Evolutionary conservation across 1,140 invertebrate genomes (phyloP).

Genomic region (Trachelipus rathkii): DNA sequence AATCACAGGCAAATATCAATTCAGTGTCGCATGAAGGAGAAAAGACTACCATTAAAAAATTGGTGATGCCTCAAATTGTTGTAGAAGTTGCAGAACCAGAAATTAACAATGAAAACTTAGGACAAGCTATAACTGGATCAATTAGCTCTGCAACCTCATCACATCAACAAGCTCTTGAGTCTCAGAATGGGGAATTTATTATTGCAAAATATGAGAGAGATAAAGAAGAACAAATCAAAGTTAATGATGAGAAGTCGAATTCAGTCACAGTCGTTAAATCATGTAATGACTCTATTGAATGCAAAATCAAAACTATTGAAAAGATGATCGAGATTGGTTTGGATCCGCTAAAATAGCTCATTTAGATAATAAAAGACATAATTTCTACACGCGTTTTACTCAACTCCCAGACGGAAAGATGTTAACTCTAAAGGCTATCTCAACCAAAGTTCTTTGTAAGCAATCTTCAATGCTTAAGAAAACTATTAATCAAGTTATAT

Average conservation of each 20-base stretch:
- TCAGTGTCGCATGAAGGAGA: background rate
- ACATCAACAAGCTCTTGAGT: slow-evolving; percentile 35
- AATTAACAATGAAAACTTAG: slow-evolving; percentile 31
- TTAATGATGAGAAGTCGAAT: background rate
- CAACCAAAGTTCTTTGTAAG: too few relatives aligned
- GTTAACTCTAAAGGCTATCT: too few relatives aligned
- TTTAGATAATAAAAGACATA: too few relatives aligned
- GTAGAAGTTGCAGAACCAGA: slow-evolving; percentile 37
- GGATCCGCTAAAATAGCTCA: too few relatives aligned
- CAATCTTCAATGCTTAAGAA: too few relatives aligned
- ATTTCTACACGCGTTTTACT: too few relatives aligned
- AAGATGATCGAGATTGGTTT: too few relatives aligned
- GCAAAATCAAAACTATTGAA: too few relatives aligned
- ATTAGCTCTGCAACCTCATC: slow-evolving; percentile 29
- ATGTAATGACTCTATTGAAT: background rate
- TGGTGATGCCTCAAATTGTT: slow-evolving; percentile 33
- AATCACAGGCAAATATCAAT: too few relatives aligned
- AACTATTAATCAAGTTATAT: too few relatives aligned
- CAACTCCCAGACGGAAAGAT: too few relatives aligned
- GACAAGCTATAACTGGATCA: slow-evolving; percentile 28
- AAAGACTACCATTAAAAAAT: background rate
- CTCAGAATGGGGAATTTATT: slow-evolving; percentile 25
- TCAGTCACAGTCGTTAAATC: background rate
- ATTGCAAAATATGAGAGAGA: background rate
- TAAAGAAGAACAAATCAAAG: slow-evolving; percentile 12